phyloP scores from a whole-genome alignment of 2,113 vertebrate genomes.

The Gymnocephalus cernua region DNA sequence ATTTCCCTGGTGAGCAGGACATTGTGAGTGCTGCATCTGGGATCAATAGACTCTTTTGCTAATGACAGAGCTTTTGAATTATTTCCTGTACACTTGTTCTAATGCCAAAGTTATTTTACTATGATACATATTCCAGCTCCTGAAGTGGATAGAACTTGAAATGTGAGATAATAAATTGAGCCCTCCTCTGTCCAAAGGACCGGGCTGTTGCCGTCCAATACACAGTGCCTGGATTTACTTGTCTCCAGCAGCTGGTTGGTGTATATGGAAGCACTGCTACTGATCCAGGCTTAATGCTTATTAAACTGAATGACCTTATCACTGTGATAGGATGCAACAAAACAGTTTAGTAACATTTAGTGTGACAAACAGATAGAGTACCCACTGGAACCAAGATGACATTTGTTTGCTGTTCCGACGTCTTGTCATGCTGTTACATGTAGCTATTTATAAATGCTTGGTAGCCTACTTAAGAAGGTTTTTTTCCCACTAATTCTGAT shows the following conservation, averaged over 20 bases:
- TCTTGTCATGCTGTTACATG: background rate
- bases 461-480: background rate
- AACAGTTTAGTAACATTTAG: conserved; percentile 10
- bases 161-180: conserved; percentile 16
- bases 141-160: conserved; percentile 9
- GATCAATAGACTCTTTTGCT: background rate
- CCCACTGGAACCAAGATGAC: background rate
- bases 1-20: conserved; percentile 26
- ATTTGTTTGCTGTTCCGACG: conserved; percentile 15
- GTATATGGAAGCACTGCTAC: conserved; percentile 58
- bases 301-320: conserved; percentile 75
- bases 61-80: background rate
- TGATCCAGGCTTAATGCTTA: conserved; percentile 79
- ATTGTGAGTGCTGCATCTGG: background rate
- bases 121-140: conserved; percentile 5
- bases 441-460: background rate
- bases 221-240: conserved; percentile 69
- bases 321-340: conserved; percentile 56
- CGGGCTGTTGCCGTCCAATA: conserved; percentile 12
- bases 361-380: conserved; percentile 11
- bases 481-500: background rate
- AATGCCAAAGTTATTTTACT: background rate
- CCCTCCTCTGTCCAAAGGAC: background rate
- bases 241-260: conserved; percentile 42
- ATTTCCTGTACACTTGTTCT: background rate